Base-by-base conservation (phyloP, 2,888 invertebrate genomes). In the Coenonympha arcania region DNA sequence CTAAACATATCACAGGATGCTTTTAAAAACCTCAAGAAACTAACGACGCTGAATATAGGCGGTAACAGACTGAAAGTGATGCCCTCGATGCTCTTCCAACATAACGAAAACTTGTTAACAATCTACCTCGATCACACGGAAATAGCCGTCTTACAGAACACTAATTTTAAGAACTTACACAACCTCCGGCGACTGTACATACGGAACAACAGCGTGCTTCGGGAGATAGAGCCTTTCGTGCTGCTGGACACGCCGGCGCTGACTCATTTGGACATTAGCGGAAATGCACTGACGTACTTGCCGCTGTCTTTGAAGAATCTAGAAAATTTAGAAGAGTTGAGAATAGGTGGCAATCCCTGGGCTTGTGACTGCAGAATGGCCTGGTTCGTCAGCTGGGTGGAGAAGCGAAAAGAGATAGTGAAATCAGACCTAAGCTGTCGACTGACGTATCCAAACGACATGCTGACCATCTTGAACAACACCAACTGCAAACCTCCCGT, bases 321-420 rank as follows among this genome's bases (percentile, higher is more conserved):
- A 48, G 83, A 88, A 5, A 77, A 88, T 40, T 76, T 95, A 47
- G 80, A 88, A 60, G 88, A 89, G 55, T 75, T 95, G 20, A 89
- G 90, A 59, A 88, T 95, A 58, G 85, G 89, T 26, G 89, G 90
- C 49, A 96, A 96, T 72, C 91, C 91, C 20, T 95, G 94, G 92
- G 90, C 91, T 13, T 96, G 96, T 80, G 94, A 95, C 74, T 96
- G 96, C 67, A 89, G 93, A 41, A 92, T 94, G 89, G 90, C 89
- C 58, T 95, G 95, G 95, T 90, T 94, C 59, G 76, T 70, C 15
- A 62, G 60, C 40, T 85, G 85, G 85, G 87, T 89, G 6, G 89
- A 89, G 48, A 79, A 72, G 56, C 78, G 85, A 41, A 80, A 79
- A 56, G 77, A 86, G 34, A 80, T 79, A 16, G 78, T 85, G 46